Percentiles rank a stretch among this genome's conserved stretches.
Conservation (phyloP, 2,888 invertebrate genomes). For the Drosophila mulleri region DNA sequence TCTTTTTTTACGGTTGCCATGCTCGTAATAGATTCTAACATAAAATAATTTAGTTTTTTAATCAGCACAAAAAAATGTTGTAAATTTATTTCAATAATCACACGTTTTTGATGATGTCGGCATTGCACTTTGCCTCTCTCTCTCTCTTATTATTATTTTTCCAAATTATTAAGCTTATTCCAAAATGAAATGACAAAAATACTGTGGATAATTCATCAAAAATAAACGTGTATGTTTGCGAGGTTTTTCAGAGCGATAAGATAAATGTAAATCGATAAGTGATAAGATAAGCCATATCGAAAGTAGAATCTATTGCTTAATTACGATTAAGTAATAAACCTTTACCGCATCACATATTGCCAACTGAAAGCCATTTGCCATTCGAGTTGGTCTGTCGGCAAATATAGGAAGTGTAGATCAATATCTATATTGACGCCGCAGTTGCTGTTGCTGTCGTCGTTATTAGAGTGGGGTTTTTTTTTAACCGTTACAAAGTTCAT, state of each 20-base stretch:
- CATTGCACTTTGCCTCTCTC: too few species aligned
- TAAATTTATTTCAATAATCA: too few species aligned
- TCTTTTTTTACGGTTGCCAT: too few species aligned
- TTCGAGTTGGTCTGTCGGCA: neutral
- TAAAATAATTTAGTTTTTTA: too few species aligned
- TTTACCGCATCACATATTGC: neutral
- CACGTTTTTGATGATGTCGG: too few species aligned
- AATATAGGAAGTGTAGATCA: slow-evolving; percentile 11
- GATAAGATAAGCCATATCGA: slow-evolving; percentile 9
- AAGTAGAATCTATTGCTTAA: neutral
- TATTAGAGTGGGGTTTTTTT: neutral
- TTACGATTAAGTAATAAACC: neutral
- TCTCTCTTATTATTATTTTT: too few species aligned
- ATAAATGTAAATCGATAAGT: neutral
- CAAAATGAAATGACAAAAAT: neutral
- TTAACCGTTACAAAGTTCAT: slow-evolving; percentile 36
- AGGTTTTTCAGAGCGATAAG: neutral
- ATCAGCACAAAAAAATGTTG: too few species aligned
- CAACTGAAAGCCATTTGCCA: neutral
- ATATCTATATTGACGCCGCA: slow-evolving; percentile 12
- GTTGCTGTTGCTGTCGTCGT: neutral
- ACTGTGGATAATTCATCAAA: neutral
- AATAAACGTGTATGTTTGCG: neutral
- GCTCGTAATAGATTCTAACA: too few species aligned
- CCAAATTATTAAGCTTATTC: neutral